Evolutionary conservation across 2,113 vertebrate species (phyloP).

Genomic region (Cephalopterus ornatus): DNA sequence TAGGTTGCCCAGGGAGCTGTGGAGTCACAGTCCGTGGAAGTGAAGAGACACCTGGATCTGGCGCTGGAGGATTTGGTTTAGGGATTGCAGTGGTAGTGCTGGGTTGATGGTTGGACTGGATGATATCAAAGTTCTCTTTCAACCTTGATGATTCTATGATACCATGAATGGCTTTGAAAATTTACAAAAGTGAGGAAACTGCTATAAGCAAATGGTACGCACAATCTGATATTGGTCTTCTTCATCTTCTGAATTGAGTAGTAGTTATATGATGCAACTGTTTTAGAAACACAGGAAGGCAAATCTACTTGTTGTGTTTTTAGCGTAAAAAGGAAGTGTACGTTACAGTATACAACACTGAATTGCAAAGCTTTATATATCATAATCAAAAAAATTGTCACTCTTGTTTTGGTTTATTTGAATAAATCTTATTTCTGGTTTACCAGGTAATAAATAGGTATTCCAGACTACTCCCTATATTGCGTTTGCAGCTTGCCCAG

Average conservation of each 20-base stretch:
- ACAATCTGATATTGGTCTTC: neutral
- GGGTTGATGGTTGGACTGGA: neutral
- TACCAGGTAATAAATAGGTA: neutral
- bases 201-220: neutral
- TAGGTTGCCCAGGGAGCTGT: neutral
- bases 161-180: neutral
- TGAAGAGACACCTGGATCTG: rapidly evolving
- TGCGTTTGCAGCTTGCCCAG: neutral
- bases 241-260: neutral
- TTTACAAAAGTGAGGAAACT: neutral
- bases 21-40: neutral
- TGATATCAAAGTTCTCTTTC: neutral
- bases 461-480: neutral
- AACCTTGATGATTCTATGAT: neutral
- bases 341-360: neutral
- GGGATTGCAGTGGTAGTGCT: neutral
- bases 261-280: neutral
- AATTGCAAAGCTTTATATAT: neutral
- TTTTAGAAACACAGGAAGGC: neutral
- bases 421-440: neutral
- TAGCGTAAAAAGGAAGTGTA: neutral
- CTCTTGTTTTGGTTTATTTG: neutral
- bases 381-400: neutral
- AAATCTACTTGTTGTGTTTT: neutral
- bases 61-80: neutral